Percentiles rank a stretch among this genome's conserved stretches.
Evolutionary conservation across 2,888 invertebrate genomes (phyloP).

Genomic region (Macrosoma leucophasiata): DNA sequence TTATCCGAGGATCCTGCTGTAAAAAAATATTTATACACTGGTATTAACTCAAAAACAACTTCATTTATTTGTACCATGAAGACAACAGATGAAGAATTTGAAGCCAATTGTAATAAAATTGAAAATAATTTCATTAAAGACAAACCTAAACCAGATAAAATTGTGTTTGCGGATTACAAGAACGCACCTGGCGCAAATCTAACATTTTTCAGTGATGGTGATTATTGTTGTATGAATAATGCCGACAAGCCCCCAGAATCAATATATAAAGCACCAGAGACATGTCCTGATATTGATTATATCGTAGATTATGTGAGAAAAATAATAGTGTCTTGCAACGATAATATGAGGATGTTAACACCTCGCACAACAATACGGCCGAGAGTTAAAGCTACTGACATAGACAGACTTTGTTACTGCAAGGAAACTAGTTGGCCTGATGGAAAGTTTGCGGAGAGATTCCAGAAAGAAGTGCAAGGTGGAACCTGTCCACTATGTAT

Average conservation of each 20-base stretch:
- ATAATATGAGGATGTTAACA: slow-evolving; percentile 67
- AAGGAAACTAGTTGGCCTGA: slow-evolving; percentile 56
- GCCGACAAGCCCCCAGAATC: slow-evolving; percentile 61
- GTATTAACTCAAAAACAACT: slow-evolving; percentile 59
- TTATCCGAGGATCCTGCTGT: slow-evolving; percentile 56
- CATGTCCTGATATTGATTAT: slow-evolving; percentile 55
- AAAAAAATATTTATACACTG: slow-evolving; percentile 59
- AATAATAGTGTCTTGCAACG: slow-evolving; percentile 63
- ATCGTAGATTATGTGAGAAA: slow-evolving; percentile 63
- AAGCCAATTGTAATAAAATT: slow-evolving; percentile 51
- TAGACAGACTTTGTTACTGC: slow-evolving; percentile 61
- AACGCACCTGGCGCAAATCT: slow-evolving; percentile 60
- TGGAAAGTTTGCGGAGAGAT: slow-evolving; percentile 50
- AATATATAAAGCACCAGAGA: slow-evolving; percentile 52
- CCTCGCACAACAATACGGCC: slow-evolving; percentile 56
- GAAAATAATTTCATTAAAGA: slow-evolving; percentile 42
- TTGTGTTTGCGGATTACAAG: slow-evolving; percentile 52
- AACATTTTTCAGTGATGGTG: slow-evolving; percentile 52
- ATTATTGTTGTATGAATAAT: slow-evolving; percentile 55
- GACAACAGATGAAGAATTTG: slow-evolving; percentile 54
- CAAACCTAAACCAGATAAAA: slow-evolving; percentile 38
- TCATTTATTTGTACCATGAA: slow-evolving; percentile 65
- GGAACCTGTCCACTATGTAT: slow-evolving; percentile 56
- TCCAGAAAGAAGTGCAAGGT: slow-evolving; percentile 46
- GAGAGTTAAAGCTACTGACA: slow-evolving; percentile 60